Base-by-base conservation (phyloP, 2,113 vertebrate species). In the Probosciger aterrimus region DNA sequence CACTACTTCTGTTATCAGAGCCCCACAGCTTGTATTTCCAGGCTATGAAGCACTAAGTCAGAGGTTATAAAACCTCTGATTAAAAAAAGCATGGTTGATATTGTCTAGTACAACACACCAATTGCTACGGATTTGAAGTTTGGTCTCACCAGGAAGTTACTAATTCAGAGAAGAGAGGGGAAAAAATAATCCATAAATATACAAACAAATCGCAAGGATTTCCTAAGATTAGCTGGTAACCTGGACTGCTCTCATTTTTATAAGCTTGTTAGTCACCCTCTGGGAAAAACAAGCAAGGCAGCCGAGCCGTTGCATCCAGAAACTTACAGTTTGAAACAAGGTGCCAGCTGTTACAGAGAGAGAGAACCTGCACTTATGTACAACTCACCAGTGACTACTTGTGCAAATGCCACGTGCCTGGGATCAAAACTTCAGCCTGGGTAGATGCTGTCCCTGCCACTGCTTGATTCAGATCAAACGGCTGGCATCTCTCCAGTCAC, bases 1-100 rank as follows among this genome's bases (percentile, higher is more conserved):
- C 62, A 19, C 39, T 44, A 13, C 25, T 47, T 28, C 68, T 94
- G 65, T 95, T 96, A 95, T 89, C 93, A 81, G 71, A 91, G 22
- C 16, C 46, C 49, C 50, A 47, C 73, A 94, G 89, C 93, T 86
- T 85, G 43, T 35, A 78, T 47, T 57, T 49, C 73, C 69, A 93
- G 9, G 39, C 71, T 64, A 37, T 1, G 28, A 68, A 68, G 41
- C 3, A 1, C 83, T 88, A 70, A 57, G 52, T 88, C 59, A 74
- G 25, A 89, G 30, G 39, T 84, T 88, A 92, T 46, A 64, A 89
- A 92, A 84, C 35, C 88, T 73, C 88, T 77, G 78, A 71, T 85
- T 82, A 73, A 89, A 93, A 93, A 91, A 89, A 46, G 12, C 44
- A 49, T 1, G 2, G 16, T 49, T 68, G 69, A 44, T 77, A 62